Evolutionary conservation across 2,797 vertebrate species (phyloP).

Genomic region (Chromis chromis): DNA sequence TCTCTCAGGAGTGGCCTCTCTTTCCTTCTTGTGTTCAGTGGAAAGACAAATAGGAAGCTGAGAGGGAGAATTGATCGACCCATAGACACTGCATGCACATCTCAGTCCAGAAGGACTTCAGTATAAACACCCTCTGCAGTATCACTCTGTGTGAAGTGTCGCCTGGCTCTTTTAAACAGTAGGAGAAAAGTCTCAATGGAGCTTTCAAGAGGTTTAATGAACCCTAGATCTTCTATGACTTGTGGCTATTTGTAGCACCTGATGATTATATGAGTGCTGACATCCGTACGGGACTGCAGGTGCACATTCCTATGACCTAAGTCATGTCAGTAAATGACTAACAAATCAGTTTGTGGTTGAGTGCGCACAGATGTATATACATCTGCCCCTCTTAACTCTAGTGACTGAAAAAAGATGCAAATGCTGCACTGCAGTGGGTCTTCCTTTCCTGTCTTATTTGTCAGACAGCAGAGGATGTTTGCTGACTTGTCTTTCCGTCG

Average conservation of each 20-base stretch:
- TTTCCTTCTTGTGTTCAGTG: slow-evolving; percentile 38
- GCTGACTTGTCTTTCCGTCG: neutral
- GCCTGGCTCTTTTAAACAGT: slow-evolving; percentile 23
- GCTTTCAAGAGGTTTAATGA: slow-evolving; percentile 15
- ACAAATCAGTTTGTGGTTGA: neutral
- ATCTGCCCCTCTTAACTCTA: neutral
- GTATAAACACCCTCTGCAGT: slow-evolving; percentile 10
- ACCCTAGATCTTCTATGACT: slow-evolving; percentile 27
- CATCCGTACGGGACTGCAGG: slow-evolving; percentile 41
- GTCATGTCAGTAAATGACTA: slow-evolving; percentile 39
- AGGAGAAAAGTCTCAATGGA: slow-evolving; percentile 14
- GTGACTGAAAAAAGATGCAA: neutral
- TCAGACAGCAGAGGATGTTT: neutral
- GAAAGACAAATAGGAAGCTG: slow-evolving; percentile 43
- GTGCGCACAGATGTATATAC: neutral
- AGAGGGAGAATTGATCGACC: slow-evolving; percentile 17
- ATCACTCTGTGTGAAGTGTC: slow-evolving; percentile 4
- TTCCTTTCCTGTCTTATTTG: slow-evolving; percentile 4
- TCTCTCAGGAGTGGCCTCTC: slow-evolving; percentile 36
- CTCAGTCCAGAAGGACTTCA: slow-evolving; percentile 21
- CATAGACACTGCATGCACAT: neutral
- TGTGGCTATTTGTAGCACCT: slow-evolving; percentile 25
- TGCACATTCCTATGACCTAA: slow-evolving; percentile 51
- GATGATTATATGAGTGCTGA: slow-evolving; percentile 43
- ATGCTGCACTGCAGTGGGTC: neutral